A percentile compares a stretch with the other conserved stretches of the same genome.
Evolutionary conservation across 2,113 vertebrate genomes (phyloP).

Genomic region (Hucho hucho): DNA sequence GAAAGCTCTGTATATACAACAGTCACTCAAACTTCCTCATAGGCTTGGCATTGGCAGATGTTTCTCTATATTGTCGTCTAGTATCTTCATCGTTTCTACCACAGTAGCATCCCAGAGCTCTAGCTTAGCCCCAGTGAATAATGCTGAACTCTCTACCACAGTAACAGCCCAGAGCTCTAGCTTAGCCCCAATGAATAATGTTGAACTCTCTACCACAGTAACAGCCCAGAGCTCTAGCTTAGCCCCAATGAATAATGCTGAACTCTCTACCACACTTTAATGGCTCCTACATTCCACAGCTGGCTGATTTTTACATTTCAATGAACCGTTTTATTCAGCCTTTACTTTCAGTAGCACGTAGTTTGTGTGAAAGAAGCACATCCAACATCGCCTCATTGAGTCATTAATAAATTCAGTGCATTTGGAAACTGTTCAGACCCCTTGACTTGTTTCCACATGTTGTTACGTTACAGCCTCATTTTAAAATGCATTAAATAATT

Average conservation of each 20-base stretch:
- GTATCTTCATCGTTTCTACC: too few relatives aligned
- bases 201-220: background rate
- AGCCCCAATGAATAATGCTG: conserved; percentile 48
- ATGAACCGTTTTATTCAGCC: conserved; percentile 44
- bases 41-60: too few relatives aligned
- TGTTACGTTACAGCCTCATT: background rate
- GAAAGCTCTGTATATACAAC: too few relatives aligned
- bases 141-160: conserved; percentile 19
- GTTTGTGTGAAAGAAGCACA: conserved; percentile 37
- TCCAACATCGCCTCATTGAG: conserved; percentile 14
- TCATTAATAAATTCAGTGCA: background rate
- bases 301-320: conserved; percentile 48
- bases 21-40: too few relatives aligned
- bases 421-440: too few relatives aligned
- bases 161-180: too few relatives aligned
- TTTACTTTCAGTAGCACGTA: conserved; percentile 50
- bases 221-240: too few relatives aligned
- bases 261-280: conserved; percentile 35
- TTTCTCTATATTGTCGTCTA: too few relatives aligned
- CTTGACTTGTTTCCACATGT: background rate
- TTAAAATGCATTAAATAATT: too few relatives aligned
- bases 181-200: conserved; percentile 47
- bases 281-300: conserved; percentile 47
- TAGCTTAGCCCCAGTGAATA: conserved; percentile 44
- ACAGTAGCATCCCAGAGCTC: too few relatives aligned